phyloP scores from a whole-genome alignment of 2,888 invertebrate species.

The Anodontia alba region DNA sequence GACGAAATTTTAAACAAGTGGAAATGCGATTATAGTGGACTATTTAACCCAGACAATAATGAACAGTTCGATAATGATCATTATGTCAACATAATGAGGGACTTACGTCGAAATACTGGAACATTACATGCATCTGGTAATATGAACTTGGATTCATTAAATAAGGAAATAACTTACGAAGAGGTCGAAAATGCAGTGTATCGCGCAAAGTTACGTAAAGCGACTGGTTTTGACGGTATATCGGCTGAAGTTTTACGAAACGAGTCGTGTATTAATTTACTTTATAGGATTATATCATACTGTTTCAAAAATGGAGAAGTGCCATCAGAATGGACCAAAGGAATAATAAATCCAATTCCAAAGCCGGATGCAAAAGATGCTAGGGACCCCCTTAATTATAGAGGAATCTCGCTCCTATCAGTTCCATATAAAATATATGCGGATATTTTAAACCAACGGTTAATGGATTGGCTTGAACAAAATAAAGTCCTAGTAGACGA shows the following conservation, averaged over 20 bases:
- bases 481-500: conserved; percentile 9
- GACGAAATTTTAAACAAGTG: not conserved
- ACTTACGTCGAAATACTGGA: not conserved
- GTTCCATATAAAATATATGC: not conserved
- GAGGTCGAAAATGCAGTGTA: too few relatives aligned
- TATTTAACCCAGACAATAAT: too few relatives aligned
- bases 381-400: too few relatives aligned
- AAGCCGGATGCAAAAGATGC: not conserved
- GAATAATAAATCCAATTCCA: too few relatives aligned
- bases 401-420: not conserved
- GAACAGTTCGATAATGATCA: not conserved
- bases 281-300: not conserved
- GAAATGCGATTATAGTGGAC: not conserved
- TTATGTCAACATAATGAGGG: not conserved
- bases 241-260: too few relatives aligned
- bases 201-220: too few relatives aligned
- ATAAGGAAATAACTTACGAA: too few relatives aligned
- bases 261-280: too few relatives aligned
- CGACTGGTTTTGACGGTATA: too few relatives aligned
- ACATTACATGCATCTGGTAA: not conserved
- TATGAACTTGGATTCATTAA: not conserved
- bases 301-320: too few relatives aligned
- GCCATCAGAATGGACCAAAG: too few relatives aligned
- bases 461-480: conserved; percentile 3
- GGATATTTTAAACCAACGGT: conserved; percentile 4